Percentiles rank a stretch among this genome's conserved stretches.
phyloP scores from a whole-genome alignment of 1,140 invertebrate species.

The Drosophila insularis region DNA sequence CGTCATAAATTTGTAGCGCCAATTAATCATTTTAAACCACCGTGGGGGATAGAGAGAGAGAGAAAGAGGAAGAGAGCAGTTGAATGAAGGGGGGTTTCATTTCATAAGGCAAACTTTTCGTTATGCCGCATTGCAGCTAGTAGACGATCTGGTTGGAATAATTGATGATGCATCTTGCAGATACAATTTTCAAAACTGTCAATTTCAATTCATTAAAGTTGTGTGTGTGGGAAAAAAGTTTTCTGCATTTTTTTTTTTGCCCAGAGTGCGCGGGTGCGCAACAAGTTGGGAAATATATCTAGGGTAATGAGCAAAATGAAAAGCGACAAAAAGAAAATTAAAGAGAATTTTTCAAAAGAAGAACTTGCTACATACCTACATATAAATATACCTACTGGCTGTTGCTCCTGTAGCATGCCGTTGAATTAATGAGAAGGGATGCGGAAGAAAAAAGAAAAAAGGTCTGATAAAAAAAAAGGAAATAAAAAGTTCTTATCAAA shows the following conservation, averaged over 20 bases:
- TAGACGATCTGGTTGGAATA: slow-evolving; percentile 44
- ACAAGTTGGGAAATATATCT: slow-evolving; percentile 66
- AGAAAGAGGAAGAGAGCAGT: background rate
- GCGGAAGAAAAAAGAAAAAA: background rate
- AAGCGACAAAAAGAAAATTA: slow-evolving; percentile 11
- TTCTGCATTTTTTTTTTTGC: too few species aligned
- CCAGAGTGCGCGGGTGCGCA: slow-evolving; percentile 22
- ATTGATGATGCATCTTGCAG: slow-evolving; percentile 63
- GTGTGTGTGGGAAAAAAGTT: slow-evolving; percentile 22
- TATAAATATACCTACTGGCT: too few species aligned
- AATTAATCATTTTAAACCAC: slow-evolving; percentile 66
- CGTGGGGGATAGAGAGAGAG: background rate
- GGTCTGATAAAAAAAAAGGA: slow-evolving; percentile 36
- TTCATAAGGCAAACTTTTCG: slow-evolving; percentile 31
- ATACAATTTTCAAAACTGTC: slow-evolving; percentile 56
- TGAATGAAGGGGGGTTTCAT: slow-evolving; percentile 1
- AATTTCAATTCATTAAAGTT: slow-evolving; percentile 62
- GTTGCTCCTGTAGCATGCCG: slow-evolving; percentile 39
- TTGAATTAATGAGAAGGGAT: slow-evolving; percentile 69
- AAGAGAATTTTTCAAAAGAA: slow-evolving; percentile 26
- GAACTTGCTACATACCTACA: too few species aligned
- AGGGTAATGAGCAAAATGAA: slow-evolving; percentile 59
- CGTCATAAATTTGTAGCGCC: slow-evolving; percentile 79
- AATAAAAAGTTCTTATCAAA: slow-evolving; percentile 25
- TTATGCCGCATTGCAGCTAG: slow-evolving; percentile 57